Base-by-base conservation (phyloP, 2,888 invertebrate genomes). In the Quadroppia sp. region DNA sequence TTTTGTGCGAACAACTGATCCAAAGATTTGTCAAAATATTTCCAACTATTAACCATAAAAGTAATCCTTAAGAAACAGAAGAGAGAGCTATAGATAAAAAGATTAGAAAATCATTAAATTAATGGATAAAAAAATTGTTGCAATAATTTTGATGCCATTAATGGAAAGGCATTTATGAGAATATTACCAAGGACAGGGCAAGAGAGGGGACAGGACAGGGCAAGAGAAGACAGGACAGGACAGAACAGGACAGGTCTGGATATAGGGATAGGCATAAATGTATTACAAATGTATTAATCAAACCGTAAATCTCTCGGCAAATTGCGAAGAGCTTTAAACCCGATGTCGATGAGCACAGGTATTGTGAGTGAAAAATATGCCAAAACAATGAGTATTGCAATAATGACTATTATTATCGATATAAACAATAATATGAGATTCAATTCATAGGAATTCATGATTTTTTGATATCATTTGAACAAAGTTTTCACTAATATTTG, bases 1-100 rank as follows among this genome's bases (percentile, higher is more conserved):
- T 23, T 72, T 28, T 30, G 11, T 15, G 2, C 2, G 45, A 45
- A 45, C 3, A 76, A 13, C 17, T 75, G 59, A 23, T 74, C 61
- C 36, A 76, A 59, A 9, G 64, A 64, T 36, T 64, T n/a, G n/a
- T 64, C 40, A 2, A n/a, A 20, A 36, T 36, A 64, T 36, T 64
- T 64, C 4, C 36, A 64, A n/a, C 36, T 64, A 28, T 20, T 17
- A 20, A 50, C 20, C 2, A 20, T 20, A 50, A 20, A 50, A n/a
- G n/a, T 50, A n/a, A 50, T 4, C 20, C 20, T 17, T n/a, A 50
- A 20, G 7, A 50, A 50, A 50, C 7, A n/a, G 7, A 20, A n/a
- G 2, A 6, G 6, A 20, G 50, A 17, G 2, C 50, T 50, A 7
- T 50, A 2, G n/a, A n/a, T n/a, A 36, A 36, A 36, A 36, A 36